Conservation (phyloP, 1,140 invertebrate species). For the Tetramorium simillimum region DNA sequence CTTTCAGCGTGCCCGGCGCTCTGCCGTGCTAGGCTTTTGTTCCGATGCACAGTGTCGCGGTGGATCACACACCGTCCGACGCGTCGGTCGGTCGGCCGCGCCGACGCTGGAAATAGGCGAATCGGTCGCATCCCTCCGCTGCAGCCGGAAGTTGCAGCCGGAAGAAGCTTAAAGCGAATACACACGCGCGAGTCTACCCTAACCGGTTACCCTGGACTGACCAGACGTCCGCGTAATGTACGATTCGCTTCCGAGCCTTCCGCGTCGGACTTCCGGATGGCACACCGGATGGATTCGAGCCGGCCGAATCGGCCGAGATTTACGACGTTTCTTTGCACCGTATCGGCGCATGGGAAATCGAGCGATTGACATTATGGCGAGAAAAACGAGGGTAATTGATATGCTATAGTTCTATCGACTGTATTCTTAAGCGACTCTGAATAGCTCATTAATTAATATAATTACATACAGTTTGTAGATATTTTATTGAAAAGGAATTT, state of each 20-base stretch:
- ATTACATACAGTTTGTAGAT: neutral
- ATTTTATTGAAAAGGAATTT: neutral
- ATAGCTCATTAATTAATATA: neutral
- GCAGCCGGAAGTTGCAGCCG: slow-evolving; percentile 44
- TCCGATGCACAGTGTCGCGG: neutral
- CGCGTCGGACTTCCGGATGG: slow-evolving; percentile 44
- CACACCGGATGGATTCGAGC: slow-evolving; percentile 23
- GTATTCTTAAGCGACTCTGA: neutral
- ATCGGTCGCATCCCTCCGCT: slow-evolving; percentile 33
- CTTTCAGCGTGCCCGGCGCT: neutral
- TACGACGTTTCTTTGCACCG: slow-evolving; percentile 8
- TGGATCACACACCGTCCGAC: neutral
- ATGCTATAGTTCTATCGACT: neutral
- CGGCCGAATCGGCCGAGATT: neutral
- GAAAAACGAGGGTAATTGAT: neutral
- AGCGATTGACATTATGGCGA: neutral
- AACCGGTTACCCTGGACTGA: neutral
- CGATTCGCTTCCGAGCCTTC: slow-evolving; percentile 48
- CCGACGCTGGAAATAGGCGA: slow-evolving; percentile 36
- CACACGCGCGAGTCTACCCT: neutral
- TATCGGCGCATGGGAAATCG: neutral
- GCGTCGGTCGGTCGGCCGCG: neutral
- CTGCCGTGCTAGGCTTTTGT: slow-evolving; percentile 22
- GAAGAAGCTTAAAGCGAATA: slow-evolving; percentile 51
- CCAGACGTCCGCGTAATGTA: slow-evolving; percentile 51